Evolutionary conservation across 2,113 vertebrate species (phyloP).

Genomic region (Mola mola): DNA sequence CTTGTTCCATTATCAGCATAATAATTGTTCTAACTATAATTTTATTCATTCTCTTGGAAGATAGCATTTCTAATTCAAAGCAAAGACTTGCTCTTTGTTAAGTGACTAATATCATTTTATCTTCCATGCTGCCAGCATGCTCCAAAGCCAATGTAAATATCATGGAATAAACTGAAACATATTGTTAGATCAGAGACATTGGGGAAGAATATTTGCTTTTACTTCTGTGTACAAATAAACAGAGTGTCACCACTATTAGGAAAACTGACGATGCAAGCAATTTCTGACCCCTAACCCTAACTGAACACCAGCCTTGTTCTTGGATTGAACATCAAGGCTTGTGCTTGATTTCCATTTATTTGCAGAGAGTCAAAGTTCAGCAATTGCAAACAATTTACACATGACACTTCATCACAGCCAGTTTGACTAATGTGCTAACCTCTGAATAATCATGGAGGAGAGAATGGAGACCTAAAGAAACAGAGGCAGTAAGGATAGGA

Average conservation of each 20-base stretch:
- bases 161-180: conserved; percentile 53
- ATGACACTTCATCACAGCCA: conserved; percentile 58
- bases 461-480: conserved; percentile 3
- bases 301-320: conserved; percentile 33
- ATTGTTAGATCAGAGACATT: conserved; percentile 65
- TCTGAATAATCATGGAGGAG: conserved; percentile 59
- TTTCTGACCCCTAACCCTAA: conserved; percentile 56
- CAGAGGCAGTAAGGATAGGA: conserved; percentile 25
- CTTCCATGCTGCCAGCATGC: conserved; percentile 13
- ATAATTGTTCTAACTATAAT: too few species aligned
- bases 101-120: conserved; percentile 27
- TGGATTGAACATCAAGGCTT: conserved; percentile 37
- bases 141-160: conserved; percentile 54
- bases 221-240: conserved; percentile 41
- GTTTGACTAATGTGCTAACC: conserved; percentile 54
- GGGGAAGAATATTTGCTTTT: conserved; percentile 39
- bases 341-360: conserved; percentile 66
- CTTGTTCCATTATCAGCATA: too few species aligned
- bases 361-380: conserved; percentile 64
- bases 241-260: conserved; percentile 43
- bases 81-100: too few species aligned
- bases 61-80: too few species aligned
- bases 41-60: neutral
- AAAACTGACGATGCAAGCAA: conserved; percentile 40
- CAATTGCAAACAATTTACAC: conserved; percentile 62